These are phyloP conservation scores for Formica selysi DNA, from an alignment of 1,140 invertebrate genomes.

Conservation along the genomic window DNA sequence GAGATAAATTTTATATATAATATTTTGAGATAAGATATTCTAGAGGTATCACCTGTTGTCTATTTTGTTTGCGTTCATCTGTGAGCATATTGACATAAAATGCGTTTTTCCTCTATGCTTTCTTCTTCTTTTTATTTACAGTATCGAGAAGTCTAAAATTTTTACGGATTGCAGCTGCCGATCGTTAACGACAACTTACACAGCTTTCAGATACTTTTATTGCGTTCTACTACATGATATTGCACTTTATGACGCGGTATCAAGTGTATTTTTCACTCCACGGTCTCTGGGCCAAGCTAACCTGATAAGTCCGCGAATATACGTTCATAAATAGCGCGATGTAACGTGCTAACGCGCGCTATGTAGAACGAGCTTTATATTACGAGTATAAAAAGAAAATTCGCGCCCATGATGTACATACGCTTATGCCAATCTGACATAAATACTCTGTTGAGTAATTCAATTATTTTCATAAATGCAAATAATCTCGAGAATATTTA, in stretches of 20 bases:
- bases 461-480: conserved; percentile 31
- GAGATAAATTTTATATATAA: not conserved
- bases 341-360: conserved; percentile 10
- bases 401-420: not conserved
- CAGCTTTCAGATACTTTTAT: conserved; percentile 4
- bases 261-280: conserved; percentile 9
- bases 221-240: not conserved
- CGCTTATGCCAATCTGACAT: not conserved
- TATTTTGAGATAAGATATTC: not conserved
- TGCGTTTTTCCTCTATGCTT: not conserved
- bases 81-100: not conserved
- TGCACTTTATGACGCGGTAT: conserved; percentile 22
- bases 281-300: not conserved
- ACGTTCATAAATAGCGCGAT: conserved; percentile 4
- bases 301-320: not conserved
- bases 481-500: conserved; percentile 30
- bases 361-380: conserved; percentile 9
- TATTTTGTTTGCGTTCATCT: not conserved
- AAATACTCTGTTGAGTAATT: conserved; percentile 11
- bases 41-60: too few relatives aligned
- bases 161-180: not conserved
- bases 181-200: conserved; percentile 26
- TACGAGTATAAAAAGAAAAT: conserved; percentile 26
- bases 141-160: not conserved
- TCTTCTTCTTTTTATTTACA: not conserved